Percentiles rank a stretch among this genome's conserved stretches.
Evolutionary conservation across 2,113 vertebrate species (phyloP).

Genomic region (Callithrix jacchus): DNA sequence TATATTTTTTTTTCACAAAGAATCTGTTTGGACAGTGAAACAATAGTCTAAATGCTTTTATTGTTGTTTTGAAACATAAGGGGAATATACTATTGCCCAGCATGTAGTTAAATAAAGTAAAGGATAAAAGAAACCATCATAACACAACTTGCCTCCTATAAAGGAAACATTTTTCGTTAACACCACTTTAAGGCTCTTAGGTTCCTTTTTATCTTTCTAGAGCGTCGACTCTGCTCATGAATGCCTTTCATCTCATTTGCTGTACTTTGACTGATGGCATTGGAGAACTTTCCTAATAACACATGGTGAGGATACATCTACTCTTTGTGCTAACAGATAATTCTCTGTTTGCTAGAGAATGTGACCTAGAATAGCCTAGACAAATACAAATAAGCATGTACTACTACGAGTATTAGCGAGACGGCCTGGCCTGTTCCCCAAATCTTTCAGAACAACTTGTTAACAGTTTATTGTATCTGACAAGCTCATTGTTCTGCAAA

Average conservation of each 20-base stretch:
- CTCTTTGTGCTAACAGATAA: neutral
- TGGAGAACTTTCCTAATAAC: neutral
- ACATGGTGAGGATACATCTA: neutral
- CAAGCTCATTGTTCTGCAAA: neutral
- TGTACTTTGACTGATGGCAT: conserved; percentile 34
- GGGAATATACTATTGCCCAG: neutral
- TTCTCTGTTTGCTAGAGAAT: neutral
- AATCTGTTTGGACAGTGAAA: conserved; percentile 65
- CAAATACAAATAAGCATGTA: neutral
- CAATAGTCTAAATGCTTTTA: neutral
- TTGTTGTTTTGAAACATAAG: conserved; percentile 51
- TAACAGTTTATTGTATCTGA: neutral
- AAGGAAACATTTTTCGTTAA: conserved; percentile 65
- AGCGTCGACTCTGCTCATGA: neutral
- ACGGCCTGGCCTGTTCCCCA: neutral
- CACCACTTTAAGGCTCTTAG: conserved; percentile 55
- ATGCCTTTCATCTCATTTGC: conserved; percentile 60
- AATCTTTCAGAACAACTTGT: neutral
- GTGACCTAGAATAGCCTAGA: neutral
- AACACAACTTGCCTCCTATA: conserved; percentile 37
- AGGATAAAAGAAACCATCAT: conserved; percentile 61
- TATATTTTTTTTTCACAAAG: neutral
- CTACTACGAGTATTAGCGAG: neutral
- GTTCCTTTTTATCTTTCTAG: conserved; percentile 60
- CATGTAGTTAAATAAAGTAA: conserved; percentile 36